These are phyloP conservation scores for Myrmophylax atrothorax DNA, from an alignment of 2,113 vertebrate genomes.

Conservation along the genomic window DNA sequence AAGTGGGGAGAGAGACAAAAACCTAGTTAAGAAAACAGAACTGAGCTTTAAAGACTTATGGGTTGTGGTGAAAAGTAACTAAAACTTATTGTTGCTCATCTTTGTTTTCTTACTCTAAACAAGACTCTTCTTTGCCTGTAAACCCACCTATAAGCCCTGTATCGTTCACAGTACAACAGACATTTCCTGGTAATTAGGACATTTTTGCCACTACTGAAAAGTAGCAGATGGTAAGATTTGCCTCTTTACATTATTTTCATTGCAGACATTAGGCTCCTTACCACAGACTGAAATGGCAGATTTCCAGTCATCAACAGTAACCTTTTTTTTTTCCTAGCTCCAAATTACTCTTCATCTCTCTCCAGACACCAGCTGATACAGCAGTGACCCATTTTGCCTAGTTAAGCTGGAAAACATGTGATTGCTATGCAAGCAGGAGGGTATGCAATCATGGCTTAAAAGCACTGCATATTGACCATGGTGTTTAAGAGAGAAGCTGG, in stretches of 20 bases:
- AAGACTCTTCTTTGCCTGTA: background rate
- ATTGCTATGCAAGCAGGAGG: background rate
- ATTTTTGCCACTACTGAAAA: background rate
- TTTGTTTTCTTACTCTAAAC: background rate
- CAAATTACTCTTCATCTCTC: slow-evolving; percentile 29
- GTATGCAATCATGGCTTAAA: background rate
- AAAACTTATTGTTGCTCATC: background rate
- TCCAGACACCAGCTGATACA: slow-evolving; percentile 55
- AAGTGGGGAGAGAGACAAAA: background rate
- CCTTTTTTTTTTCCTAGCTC: slow-evolving; percentile 35
- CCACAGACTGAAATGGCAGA: slow-evolving; percentile 43
- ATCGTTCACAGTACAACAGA: background rate
- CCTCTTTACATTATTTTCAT: slow-evolving; percentile 30
- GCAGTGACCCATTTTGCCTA: slow-evolving; percentile 66
- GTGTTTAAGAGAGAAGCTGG: background rate
- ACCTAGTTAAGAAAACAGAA: background rate
- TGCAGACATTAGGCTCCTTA: background rate
- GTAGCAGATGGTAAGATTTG: slow-evolving; percentile 37
- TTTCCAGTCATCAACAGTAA: slow-evolving; percentile 34
- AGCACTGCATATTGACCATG: background rate
- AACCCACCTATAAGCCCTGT: background rate
- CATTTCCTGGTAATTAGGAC: background rate
- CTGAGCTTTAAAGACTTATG: background rate
- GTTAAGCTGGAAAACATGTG: slow-evolving; percentile 43
- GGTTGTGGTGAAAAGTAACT: background rate